Percentiles rank a stretch among this genome's conserved stretches.
Conservation (phyloP, 2,888 invertebrate species). For the Drosophila anomalata region DNA sequence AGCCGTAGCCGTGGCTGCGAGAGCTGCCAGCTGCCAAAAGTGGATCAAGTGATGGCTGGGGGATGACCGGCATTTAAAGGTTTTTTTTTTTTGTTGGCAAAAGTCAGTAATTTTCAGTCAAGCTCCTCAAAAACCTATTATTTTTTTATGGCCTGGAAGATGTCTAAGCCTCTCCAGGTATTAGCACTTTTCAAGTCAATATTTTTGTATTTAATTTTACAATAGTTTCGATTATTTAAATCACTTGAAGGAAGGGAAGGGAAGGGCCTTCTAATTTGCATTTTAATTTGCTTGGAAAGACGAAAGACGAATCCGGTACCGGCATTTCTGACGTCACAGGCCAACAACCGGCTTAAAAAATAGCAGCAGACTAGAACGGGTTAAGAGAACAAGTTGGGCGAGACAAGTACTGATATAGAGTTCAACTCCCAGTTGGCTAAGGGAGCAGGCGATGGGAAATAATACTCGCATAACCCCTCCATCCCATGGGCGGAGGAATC, state of each 20-base stretch:
- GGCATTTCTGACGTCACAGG: conserved; percentile 36
- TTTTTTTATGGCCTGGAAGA: not conserved
- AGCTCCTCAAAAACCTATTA: conserved; percentile 3
- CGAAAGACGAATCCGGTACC: conserved; percentile 29
- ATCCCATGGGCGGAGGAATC: conserved; percentile 23
- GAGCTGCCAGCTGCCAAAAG: conserved; percentile 33
- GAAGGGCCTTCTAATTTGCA: conserved; percentile 20
- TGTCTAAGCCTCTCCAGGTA: not conserved
- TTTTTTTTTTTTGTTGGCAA: not conserved
- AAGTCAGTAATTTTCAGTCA: not conserved
- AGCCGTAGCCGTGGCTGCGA: not conserved
- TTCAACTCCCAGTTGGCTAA: conserved; percentile 4
- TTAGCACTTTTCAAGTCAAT: not conserved
- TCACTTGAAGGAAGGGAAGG: conserved; percentile 7
- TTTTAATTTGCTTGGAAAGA: conserved; percentile 22
- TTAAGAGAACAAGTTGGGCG: conserved; percentile 47
- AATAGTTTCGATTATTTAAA: conserved; percentile 7
- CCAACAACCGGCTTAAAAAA: conserved; percentile 42
- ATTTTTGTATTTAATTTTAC: not conserved
- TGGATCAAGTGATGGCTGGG: conserved; percentile 13
- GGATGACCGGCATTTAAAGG: not conserved
- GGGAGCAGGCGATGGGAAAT: conserved; percentile 3
- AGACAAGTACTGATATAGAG: conserved; percentile 32
- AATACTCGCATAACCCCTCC: not conserved
- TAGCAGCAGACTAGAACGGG: conserved; percentile 41